Conservation (phyloP, 92 coral and sea anemone genomes). For the Actinostola sp. region DNA sequence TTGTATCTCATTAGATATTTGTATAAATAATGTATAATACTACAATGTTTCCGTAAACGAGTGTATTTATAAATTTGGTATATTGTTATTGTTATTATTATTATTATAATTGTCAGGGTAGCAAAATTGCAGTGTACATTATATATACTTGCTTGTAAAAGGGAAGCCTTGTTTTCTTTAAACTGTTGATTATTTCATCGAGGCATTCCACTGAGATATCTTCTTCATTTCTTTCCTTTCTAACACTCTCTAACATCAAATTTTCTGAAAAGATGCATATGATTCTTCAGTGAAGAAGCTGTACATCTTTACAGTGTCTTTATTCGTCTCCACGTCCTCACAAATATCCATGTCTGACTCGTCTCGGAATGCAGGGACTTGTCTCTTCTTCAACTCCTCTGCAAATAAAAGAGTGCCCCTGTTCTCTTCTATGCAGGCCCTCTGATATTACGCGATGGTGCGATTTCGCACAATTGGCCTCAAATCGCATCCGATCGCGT, state of each 20-base stretch:
- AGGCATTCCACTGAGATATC: conserved; percentile 2
- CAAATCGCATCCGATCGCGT: no score
- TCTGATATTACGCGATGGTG: no score
- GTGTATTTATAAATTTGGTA: no score
- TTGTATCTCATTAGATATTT: no score
- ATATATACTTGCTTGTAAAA: conserved; percentile 46
- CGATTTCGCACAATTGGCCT: no score
- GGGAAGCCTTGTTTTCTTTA: conserved; percentile 22
- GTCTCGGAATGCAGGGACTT: conserved; percentile 11
- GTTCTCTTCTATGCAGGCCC: conserved; percentile 42
- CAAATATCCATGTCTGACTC: conserved; percentile 29
- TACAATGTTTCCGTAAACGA: no score
- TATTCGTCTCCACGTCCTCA: not conserved
- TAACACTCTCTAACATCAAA: not conserved
- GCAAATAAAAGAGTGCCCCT: conserved; percentile 30
- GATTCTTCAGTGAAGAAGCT: not conserved
- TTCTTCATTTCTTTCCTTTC: not conserved
- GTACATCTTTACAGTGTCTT: conserved; percentile 31
- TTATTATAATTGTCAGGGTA: no score
- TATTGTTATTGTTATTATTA: no score
- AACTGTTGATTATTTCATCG: conserved; percentile 5
- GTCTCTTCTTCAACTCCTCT: conserved; percentile 29
- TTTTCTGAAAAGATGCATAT: not conserved
- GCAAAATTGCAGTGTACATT: no score
- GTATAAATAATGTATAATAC: no score